phyloP scores from a whole-genome alignment of 2,113 vertebrate species.

The Campylomormyrus tamandua region DNA sequence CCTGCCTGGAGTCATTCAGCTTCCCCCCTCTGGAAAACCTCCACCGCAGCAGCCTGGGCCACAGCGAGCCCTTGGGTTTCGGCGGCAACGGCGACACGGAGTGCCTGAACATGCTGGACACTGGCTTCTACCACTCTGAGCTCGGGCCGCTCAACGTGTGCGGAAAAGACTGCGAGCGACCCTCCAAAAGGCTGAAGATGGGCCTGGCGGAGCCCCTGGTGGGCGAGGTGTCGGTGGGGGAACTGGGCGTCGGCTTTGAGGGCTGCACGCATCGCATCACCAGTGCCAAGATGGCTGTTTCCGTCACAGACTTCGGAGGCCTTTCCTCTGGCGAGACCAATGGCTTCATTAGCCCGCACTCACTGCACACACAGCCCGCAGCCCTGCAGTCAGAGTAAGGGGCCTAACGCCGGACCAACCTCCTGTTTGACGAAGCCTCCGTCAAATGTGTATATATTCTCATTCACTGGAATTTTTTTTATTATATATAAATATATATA shows the following conservation, averaged over 20 bases:
- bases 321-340: slow-evolving; percentile 80
- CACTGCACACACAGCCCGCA: slow-evolving; percentile 83
- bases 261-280: slow-evolving; percentile 83
- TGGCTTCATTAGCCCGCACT: slow-evolving; percentile 76
- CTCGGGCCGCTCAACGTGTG: slow-evolving; percentile 74
- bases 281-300: slow-evolving; percentile 93
- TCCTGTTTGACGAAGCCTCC: slow-evolving; percentile 57
- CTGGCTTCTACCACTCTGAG: slow-evolving; percentile 90
- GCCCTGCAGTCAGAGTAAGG: slow-evolving; percentile 92
- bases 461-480: slow-evolving; percentile 87
- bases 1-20: slow-evolving; percentile 77
- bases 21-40: slow-evolving; percentile 80
- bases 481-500: slow-evolving; percentile 49
- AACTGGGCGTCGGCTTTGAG: slow-evolving; percentile 86
- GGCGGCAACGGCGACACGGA: slow-evolving; percentile 79
- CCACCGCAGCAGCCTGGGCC: slow-evolving; percentile 75
- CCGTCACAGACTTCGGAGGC: slow-evolving; percentile 90
- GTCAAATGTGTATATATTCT: slow-evolving; percentile 77
- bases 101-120: slow-evolving; percentile 95
- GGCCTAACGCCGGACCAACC: slow-evolving; percentile 26
- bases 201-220: slow-evolving; percentile 84
- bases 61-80: slow-evolving; percentile 81
- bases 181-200: slow-evolving; percentile 90
- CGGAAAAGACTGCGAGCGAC: slow-evolving; percentile 82
- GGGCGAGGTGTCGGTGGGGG: slow-evolving; percentile 83